phyloP scores from a whole-genome alignment of 2,888 invertebrate genomes.

The Cosmorhoe ocellata region DNA sequence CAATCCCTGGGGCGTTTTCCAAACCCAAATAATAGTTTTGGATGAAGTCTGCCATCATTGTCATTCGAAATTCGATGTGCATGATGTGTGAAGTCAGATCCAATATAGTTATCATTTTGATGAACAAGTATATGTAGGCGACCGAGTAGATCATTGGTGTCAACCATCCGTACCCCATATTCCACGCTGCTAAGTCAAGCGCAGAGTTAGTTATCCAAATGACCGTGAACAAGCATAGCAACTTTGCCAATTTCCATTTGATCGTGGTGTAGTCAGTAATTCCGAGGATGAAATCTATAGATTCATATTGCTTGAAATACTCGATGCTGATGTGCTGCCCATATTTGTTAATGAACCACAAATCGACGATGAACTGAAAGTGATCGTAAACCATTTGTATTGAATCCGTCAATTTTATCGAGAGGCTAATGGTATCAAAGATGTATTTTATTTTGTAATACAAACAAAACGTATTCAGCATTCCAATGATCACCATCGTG shows the following conservation, averaged over 20 bases:
- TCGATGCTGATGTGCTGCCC: constrained; percentile 50
- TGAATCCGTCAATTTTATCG: constrained; percentile 57
- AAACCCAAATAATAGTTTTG: constrained; percentile 40
- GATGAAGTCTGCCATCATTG: constrained; percentile 48
- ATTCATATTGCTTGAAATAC: constrained; percentile 57
- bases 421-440: constrained; percentile 40
- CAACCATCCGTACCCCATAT: constrained; percentile 43
- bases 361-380: constrained; percentile 57
- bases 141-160: constrained; percentile 44
- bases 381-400: constrained; percentile 58
- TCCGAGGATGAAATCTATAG: constrained; percentile 54
- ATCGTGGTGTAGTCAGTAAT: constrained; percentile 40
- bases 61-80: constrained; percentile 56
- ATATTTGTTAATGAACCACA: constrained; percentile 56
- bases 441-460: constrained; percentile 50
- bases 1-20: constrained; percentile 30
- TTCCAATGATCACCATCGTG: constrained; percentile 37
- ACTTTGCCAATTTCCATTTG: constrained; percentile 43
- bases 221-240: constrained; percentile 40
- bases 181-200: constrained; percentile 57
- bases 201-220: constrained; percentile 49
- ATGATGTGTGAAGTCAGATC: constrained; percentile 59
- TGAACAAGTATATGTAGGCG: constrained; percentile 55
- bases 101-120: constrained; percentile 61
- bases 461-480: constrained; percentile 42